Conservation (phyloP, 2,797 vertebrate species). For the Arnoldichthys spilopterus region DNA sequence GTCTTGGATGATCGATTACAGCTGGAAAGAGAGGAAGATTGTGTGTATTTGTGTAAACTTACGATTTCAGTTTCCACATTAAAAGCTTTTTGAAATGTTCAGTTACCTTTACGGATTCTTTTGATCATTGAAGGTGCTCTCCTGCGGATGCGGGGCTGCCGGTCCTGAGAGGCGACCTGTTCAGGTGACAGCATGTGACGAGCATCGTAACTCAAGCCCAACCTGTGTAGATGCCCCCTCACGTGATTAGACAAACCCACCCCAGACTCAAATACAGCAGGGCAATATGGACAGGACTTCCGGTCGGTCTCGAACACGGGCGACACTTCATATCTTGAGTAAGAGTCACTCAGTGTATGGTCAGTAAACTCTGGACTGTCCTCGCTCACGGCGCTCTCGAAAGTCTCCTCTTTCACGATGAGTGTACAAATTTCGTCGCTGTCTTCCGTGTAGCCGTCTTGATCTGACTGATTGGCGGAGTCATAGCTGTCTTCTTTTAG, state of each 20-base stretch:
- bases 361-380: conserved; percentile 74
- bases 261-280: conserved; percentile 91
- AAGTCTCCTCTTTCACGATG: conserved; percentile 73
- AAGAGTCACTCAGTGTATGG: conserved; percentile 68
- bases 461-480: conserved; percentile 38
- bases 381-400: conserved; percentile 62
- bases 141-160: conserved; percentile 88
- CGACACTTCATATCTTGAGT: conserved; percentile 81
- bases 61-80: neutral
- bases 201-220: conserved; percentile 90
- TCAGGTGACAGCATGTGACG: conserved; percentile 92
- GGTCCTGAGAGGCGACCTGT: conserved; percentile 89
- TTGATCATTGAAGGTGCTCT: conserved; percentile 78
- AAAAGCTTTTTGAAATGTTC: neutral
- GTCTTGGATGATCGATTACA: too few species aligned
- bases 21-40: too few species aligned
- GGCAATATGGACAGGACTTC: conserved; percentile 89
- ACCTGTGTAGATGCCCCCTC: conserved; percentile 91
- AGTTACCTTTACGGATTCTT: conserved; percentile 87
- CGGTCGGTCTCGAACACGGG: conserved; percentile 81
- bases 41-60: neutral
- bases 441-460: conserved; percentile 58
- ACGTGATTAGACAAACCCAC: conserved; percentile 94
- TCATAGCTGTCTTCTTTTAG: conserved; percentile 61
- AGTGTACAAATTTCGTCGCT: conserved; percentile 69